phyloP scores from a whole-genome alignment of 2,888 invertebrate genomes.

The Eulithis prunata region DNA sequence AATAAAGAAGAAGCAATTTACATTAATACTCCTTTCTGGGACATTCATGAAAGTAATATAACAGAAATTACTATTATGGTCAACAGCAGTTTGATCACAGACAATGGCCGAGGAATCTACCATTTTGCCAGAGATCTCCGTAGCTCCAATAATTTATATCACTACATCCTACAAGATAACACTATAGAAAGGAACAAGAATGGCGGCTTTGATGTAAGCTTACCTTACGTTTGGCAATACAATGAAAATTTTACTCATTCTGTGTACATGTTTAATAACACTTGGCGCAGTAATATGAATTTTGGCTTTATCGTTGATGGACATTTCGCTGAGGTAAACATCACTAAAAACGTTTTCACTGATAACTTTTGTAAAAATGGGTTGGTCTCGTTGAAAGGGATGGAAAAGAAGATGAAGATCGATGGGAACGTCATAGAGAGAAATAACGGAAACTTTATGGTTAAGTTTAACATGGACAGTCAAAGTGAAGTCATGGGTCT shows the following conservation, averaged over 20 bases:
- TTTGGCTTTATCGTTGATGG: conserved; percentile 95
- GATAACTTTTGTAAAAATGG: conserved; percentile 94
- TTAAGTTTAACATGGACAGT: conserved; percentile 95
- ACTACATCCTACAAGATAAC: conserved; percentile 95
- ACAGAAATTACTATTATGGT: conserved; percentile 96
- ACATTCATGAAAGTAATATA: conserved; percentile 92
- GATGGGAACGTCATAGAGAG: conserved; percentile 90
- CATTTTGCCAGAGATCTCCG: conserved; percentile 97
- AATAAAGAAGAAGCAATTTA: conserved; percentile 92
- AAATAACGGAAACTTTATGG: conserved; percentile 92
- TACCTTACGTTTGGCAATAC: conserved; percentile 98
- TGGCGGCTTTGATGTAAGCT: conserved; percentile 93
- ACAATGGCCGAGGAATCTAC: conserved; percentile 94
- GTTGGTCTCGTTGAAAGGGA: conserved; percentile 92
- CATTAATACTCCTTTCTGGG: conserved; percentile 93
- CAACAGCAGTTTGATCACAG: conserved; percentile 92
- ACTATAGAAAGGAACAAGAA: conserved; percentile 92
- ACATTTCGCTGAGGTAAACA: conserved; percentile 95
- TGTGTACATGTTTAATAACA: conserved; percentile 93
- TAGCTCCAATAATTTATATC: conserved; percentile 98
- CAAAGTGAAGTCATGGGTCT: conserved; percentile 96
- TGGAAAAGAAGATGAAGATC: conserved; percentile 97
- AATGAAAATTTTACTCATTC: conserved; percentile 97
- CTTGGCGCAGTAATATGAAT: conserved; percentile 93
- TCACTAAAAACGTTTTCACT: conserved; percentile 92